A percentile compares a stretch with the other conserved stretches of the same genome.
phyloP scores from a whole-genome alignment of 2,113 vertebrate species.

The Nerophis lumbriciformis region DNA sequence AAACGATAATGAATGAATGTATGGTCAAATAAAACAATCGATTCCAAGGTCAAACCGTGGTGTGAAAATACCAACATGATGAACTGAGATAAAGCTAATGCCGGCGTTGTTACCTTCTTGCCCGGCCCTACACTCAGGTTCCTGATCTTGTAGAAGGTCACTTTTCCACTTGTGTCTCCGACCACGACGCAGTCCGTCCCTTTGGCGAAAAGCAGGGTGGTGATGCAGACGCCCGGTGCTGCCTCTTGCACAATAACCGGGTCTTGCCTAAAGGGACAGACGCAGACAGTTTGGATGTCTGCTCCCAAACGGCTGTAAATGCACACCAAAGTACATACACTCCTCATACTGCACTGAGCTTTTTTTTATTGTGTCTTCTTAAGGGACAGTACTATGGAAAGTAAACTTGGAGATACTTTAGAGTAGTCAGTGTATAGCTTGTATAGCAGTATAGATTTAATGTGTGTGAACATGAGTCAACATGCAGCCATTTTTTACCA shows the following conservation, averaged over 20 bases:
- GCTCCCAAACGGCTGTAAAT: not conserved
- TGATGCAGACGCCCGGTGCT: slow-evolving; percentile 63
- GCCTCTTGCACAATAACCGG: slow-evolving; percentile 67
- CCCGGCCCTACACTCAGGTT: slow-evolving; percentile 54
- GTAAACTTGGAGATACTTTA: too few species aligned
- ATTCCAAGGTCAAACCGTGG: too few species aligned
- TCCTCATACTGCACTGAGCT: too few species aligned
- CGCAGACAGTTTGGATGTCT: not conserved
- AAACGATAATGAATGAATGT: too few species aligned
- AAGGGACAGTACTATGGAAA: too few species aligned
- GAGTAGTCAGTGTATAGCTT: too few species aligned
- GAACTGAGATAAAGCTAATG: not conserved
- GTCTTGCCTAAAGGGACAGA: slow-evolving; percentile 64
- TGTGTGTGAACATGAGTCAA: too few species aligned
- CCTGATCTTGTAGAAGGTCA: slow-evolving; percentile 74
- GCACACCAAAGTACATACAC: too few species aligned
- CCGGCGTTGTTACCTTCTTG: slow-evolving; percentile 61
- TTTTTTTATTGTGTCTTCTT: too few species aligned
- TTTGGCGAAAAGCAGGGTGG: slow-evolving; percentile 72
- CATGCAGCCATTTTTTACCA: too few species aligned
- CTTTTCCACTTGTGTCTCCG: slow-evolving; percentile 78
- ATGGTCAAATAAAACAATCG: too few species aligned
- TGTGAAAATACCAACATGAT: not conserved
- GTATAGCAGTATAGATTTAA: too few species aligned
- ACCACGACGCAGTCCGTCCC: slow-evolving; percentile 76